Evolutionary conservation across 2,888 invertebrate species (phyloP).

Genomic region (Ormyrus labotus): DNA sequence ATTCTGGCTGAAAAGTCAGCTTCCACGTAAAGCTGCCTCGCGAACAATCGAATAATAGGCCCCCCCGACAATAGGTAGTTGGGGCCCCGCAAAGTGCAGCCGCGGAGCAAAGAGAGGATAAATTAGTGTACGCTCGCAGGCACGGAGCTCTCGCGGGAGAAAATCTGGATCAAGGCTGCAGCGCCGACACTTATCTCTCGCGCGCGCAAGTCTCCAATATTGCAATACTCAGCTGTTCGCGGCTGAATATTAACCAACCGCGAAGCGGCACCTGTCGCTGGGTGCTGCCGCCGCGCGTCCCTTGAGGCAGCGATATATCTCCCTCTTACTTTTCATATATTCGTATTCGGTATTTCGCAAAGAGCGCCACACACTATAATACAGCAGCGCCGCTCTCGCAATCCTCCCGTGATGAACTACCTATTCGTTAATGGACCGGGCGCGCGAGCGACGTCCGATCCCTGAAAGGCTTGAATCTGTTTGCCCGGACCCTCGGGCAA

Average conservation of each 20-base stretch:
- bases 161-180: slow-evolving; percentile 55
- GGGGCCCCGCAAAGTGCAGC: no score
- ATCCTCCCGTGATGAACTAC: background rate
- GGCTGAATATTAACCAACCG: slow-evolving; percentile 2
- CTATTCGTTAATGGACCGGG: slow-evolving; percentile 42
- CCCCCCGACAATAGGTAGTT: no score
- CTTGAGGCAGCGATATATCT: background rate
- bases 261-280: slow-evolving; percentile 27
- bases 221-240: slow-evolving; percentile 4
- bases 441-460: background rate
- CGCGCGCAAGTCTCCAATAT: slow-evolving; percentile 30
- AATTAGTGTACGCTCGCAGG: background rate
- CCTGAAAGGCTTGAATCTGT: slow-evolving; percentile 11
- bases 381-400: background rate
- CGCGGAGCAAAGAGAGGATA: background rate
- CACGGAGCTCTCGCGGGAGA: background rate
- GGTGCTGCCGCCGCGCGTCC: background rate
- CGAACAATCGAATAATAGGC: no score
- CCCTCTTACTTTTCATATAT: no score
- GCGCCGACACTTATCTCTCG: slow-evolving; percentile 24
- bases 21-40: no score
- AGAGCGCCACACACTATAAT: background rate
- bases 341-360: slow-evolving; percentile 21
- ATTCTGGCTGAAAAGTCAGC: no score
- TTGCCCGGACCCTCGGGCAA: slow-evolving; percentile 13